Conservation (phyloP, 2,888 invertebrate species). For the Orthonychiurus folsomi region DNA sequence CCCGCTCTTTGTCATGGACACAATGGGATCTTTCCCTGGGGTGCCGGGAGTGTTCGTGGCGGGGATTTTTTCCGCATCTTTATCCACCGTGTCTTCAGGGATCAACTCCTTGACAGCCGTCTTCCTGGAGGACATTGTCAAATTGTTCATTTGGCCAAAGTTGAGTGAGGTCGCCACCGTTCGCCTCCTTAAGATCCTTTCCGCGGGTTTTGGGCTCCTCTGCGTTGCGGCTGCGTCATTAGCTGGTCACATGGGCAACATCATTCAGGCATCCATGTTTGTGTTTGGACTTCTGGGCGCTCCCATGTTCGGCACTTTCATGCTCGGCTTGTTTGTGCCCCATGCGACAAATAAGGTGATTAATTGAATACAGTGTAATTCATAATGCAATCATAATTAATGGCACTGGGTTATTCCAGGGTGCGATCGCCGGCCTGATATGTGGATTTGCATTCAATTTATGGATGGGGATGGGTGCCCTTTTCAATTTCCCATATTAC, state of each 20-base stretch:
- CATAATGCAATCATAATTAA: neutral
- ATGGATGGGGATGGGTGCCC: slow-evolving; percentile 11
- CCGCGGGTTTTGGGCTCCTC: slow-evolving; percentile 6
- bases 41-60: slow-evolving; percentile 9
- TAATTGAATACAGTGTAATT: neutral
- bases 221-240: slow-evolving; percentile 1
- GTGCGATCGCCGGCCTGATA: slow-evolving; percentile 4
- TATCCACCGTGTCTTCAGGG: slow-evolving; percentile 7
- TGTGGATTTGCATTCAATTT: slow-evolving; percentile 12
- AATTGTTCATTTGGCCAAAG: neutral
- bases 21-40: slow-evolving; percentile 57
- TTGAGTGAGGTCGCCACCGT: neutral
- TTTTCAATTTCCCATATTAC: slow-evolving; percentile 3
- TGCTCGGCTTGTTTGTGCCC: slow-evolving; percentile 9
- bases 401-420: neutral
- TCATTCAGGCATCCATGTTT: slow-evolving; percentile 11
- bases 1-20: slow-evolving; percentile 79
- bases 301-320: slow-evolving; percentile 12
- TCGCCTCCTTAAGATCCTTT: neutral
- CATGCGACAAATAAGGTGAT: neutral
- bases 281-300: slow-evolving; percentile 11
- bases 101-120: slow-evolving; percentile 9
- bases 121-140: slow-evolving; percentile 8
- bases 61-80: slow-evolving; percentile 11
- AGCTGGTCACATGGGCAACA: slow-evolving; percentile 8